Conservation (phyloP, 2,113 vertebrate species). For the Albula goreensis region DNA sequence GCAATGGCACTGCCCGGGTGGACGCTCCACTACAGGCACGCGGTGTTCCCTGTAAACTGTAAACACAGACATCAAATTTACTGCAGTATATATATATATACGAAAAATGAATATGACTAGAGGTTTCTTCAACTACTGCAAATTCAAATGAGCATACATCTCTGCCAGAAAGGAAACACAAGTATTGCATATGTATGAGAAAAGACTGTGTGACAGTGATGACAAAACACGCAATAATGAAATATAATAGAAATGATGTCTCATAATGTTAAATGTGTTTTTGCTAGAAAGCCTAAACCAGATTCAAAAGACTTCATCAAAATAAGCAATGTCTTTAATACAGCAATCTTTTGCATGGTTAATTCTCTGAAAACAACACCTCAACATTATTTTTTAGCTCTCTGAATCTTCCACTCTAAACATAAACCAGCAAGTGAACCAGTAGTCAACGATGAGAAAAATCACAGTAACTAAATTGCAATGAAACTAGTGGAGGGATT, state of each 20-base stretch:
- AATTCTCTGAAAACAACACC: background rate
- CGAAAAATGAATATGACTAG: too few species aligned
- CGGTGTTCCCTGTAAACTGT: slow-evolving; percentile 16
- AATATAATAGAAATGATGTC: background rate
- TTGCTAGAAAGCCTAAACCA: background rate
- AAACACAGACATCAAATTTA: background rate
- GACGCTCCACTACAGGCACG: slow-evolving; percentile 39
- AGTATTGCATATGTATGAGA: too few species aligned
- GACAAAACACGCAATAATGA: background rate
- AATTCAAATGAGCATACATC: too few species aligned
- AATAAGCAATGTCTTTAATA: background rate
- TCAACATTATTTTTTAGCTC: background rate
- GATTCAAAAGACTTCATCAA: background rate
- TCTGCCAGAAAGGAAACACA: too few species aligned
- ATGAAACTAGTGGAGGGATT: too few species aligned
- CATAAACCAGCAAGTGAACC: background rate
- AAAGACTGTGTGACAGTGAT: too few species aligned
- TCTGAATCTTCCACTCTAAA: background rate
- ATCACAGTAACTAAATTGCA: too few species aligned
- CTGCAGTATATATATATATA: too few species aligned
- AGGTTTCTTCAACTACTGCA: too few species aligned
- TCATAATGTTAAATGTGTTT: too few species aligned
- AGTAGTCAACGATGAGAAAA: background rate
- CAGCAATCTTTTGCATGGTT: background rate
- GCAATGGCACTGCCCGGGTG: slow-evolving; percentile 45